These are phyloP conservation scores for Sarcophaga carnaria DNA, from an alignment of 2,888 invertebrate species.

Conservation along the genomic window DNA sequence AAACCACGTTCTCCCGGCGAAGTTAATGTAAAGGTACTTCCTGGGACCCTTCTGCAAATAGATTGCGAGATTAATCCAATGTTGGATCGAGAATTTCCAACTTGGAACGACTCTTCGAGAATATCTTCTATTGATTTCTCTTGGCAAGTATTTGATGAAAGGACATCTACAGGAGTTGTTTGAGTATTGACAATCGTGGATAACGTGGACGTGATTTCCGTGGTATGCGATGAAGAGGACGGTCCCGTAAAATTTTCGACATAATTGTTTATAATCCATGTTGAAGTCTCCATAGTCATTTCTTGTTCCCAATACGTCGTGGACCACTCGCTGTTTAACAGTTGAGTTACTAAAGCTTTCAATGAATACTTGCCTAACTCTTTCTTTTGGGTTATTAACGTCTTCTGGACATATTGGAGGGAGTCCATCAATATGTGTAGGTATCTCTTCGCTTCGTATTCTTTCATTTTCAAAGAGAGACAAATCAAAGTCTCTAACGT, in stretches of 20 bases:
- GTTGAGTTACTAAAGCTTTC: conserved; percentile 15
- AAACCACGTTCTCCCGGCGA: conserved; percentile 62
- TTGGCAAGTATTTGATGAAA: conserved; percentile 26
- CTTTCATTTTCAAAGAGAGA: neutral
- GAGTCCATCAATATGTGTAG: conserved; percentile 22
- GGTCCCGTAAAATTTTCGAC: conserved; percentile 15
- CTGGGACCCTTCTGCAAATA: conserved; percentile 55
- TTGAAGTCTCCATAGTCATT: conserved; percentile 24
- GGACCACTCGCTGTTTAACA: conserved; percentile 58
- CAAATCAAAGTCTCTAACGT: conserved; percentile 14
- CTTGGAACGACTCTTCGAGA: conserved; percentile 62
- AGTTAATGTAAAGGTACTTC: conserved; percentile 34
- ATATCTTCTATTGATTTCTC: conserved; percentile 45
- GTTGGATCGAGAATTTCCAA: conserved; percentile 58
- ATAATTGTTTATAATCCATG: conserved; percentile 16
- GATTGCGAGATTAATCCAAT: conserved; percentile 64
- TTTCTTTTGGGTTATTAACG: neutral
- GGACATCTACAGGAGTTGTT: conserved; percentile 1
- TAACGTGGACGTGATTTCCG: conserved; percentile 21
- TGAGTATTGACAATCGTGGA: neutral
- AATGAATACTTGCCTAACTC: neutral
- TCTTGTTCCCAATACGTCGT: conserved; percentile 35
- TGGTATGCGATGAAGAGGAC: conserved; percentile 37
- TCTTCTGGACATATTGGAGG: neutral
- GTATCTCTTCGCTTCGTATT: conserved; percentile 2